A percentile compares a stretch with the other conserved stretches of the same genome.
Conservation (phyloP, 1,140 invertebrate species). For the Pseudomyrmex gracilis region DNA sequence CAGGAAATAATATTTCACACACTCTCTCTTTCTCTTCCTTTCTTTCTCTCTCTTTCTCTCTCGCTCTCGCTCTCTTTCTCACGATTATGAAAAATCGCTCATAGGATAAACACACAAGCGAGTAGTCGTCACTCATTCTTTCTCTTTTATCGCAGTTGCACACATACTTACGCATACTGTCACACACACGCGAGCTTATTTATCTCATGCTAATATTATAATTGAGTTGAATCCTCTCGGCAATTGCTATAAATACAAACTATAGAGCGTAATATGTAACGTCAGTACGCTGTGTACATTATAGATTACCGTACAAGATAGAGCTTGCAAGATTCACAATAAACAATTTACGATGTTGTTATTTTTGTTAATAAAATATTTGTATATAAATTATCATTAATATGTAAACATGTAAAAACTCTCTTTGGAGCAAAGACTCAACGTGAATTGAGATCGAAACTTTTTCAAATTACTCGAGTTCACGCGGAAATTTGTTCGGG, state of each 20-base stretch:
- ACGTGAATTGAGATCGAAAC: too few relatives aligned
- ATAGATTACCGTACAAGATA: constrained; percentile 24
- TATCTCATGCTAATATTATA: constrained; percentile 60
- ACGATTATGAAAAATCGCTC: constrained; percentile 49
- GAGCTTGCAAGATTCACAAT: not conserved
- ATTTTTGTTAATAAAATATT: not conserved
- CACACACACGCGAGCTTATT: constrained; percentile 49
- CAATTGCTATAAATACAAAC: constrained; percentile 77
- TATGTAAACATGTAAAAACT: not conserved
- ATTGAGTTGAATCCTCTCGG: constrained; percentile 69
- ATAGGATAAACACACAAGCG: constrained; percentile 27
- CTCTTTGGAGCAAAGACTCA: not conserved
- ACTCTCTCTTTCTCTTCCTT: not conserved
- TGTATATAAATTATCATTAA: too few relatives aligned
- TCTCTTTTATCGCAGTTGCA: constrained; percentile 29
- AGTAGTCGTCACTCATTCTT: constrained; percentile 23
- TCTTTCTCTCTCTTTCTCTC: not conserved
- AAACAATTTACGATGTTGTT: not conserved
- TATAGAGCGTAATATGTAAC: constrained; percentile 74
- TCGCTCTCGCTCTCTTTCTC: not conserved
- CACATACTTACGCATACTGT: constrained; percentile 5
- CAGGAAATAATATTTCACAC: constrained; percentile 62
- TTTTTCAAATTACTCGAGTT: too few relatives aligned
- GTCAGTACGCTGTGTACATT: constrained; percentile 40
- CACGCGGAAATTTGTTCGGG: too few relatives aligned